Evolutionary conservation across 2,113 vertebrate genomes (phyloP), one percentile per base, ranked within the genome.

Genomic region (Rhabdomys dilectus): DNA sequence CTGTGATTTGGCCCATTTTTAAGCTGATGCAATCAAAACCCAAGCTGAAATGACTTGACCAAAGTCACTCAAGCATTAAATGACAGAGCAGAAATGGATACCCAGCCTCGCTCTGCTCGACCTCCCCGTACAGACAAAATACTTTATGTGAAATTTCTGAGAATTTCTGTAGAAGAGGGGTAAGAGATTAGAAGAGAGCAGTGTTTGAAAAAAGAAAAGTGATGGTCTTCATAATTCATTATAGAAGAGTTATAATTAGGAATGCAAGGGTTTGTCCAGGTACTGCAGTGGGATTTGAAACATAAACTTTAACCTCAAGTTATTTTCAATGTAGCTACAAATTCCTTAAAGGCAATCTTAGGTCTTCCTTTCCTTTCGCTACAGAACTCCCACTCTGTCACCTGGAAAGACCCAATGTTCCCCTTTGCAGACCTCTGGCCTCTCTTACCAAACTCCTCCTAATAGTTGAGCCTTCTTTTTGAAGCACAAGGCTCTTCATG

Each of bases 51-150:
- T 87, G 95, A 91, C 82, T 97, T 89, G 58, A 72, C 53, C 19
- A 77, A 92, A 91, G 42, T 62, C 91, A 89, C 89, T 85, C 72
- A 70, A 72, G 81, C 88, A 29, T 93, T 92, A 56, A 78, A 26
- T 87, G 89, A 80, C 56, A 64, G 62, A 94, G 82, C 75, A 93
- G 86, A 96, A 96, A 95, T n/a, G 51, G 73, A 89, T 34, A 77
- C 6, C 12, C 22, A 88, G 22, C 16, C 81, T 91, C 68, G 91
- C 31, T 72, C 64, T 22, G 36, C 13, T 42, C 4, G 16, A n/a
- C 89, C 45, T 60, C 66, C 84, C 60, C 72, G 51, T 16, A n/a
- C 76, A 75, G 19, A 92, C 48, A 86, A 89, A 36, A 16, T 45
- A 51, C 13, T 48, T 73, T 89, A 5, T 45, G 2, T 64, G 72